phyloP scores from a whole-genome alignment of 1,140 invertebrate genomes.

The Pseudomyrmex sp. region DNA sequence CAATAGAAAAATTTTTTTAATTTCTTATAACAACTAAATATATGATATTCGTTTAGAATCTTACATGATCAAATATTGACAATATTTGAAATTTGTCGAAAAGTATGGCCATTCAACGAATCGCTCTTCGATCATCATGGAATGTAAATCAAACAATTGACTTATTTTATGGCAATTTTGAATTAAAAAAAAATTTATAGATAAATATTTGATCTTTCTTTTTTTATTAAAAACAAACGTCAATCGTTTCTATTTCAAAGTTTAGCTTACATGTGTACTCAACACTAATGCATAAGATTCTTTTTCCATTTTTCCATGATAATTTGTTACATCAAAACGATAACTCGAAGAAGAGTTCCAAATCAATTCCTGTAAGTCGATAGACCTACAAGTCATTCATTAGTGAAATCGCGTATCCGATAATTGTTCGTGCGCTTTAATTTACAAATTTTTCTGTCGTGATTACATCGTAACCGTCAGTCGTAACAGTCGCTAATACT shows the following conservation, averaged over 20 bases:
- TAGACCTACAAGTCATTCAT: constrained; percentile 17
- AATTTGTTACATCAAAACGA: not conserved
- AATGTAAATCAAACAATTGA: no score
- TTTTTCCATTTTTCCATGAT: not conserved
- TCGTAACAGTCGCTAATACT: constrained; percentile 21
- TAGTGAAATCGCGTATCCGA: constrained; percentile 17
- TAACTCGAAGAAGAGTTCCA: not conserved
- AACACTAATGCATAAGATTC: no score
- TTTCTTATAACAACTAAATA: constrained; percentile 6
- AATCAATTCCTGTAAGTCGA: constrained; percentile 25
- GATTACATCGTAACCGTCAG: not conserved
- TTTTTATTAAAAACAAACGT: no score
- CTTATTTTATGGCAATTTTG: no score
- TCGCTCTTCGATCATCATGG: no score
- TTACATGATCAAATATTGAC: constrained; percentile 24
- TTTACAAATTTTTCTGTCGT: constrained; percentile 45
- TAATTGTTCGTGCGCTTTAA: constrained; percentile 51
- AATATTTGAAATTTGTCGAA: constrained; percentile 32
- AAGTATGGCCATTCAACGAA: not conserved
- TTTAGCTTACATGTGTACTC: no score
- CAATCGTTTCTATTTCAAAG: no score
- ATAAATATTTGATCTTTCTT: no score
- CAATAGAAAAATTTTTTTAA: constrained; percentile 19
- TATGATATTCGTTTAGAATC: constrained; percentile 39
- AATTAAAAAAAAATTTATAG: no score